Evolutionary conservation across 2,113 vertebrate genomes (phyloP).

Genomic region (Aldabrachelys gigantea): DNA sequence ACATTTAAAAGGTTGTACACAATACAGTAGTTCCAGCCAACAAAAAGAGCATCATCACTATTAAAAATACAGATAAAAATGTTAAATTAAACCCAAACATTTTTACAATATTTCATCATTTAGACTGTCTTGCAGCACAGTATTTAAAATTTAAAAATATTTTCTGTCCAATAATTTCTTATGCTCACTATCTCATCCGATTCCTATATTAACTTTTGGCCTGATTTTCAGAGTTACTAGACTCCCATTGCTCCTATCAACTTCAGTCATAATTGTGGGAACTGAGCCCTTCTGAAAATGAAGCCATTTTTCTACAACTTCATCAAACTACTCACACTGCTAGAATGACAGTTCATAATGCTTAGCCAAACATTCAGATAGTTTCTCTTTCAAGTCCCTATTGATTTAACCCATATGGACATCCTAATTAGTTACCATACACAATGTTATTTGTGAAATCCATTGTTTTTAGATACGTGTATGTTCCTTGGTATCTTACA

Average conservation of each 20-base stretch:
- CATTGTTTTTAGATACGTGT: neutral
- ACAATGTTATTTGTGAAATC: neutral
- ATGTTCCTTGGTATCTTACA: neutral
- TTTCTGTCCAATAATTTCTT: neutral
- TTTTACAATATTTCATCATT: neutral
- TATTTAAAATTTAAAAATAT: neutral
- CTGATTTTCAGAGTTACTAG: neutral
- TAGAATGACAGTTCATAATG: neutral
- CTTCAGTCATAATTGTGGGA: neutral
- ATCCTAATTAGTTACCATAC: neutral
- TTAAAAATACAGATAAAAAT: neutral
- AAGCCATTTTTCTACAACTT: neutral
- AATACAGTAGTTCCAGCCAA: neutral
- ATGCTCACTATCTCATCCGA: neutral
- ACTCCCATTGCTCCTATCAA: neutral
- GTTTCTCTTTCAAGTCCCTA: neutral
- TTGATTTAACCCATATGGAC: neutral
- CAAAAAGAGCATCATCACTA: neutral
- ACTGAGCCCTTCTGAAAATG: neutral
- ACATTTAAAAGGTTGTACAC: neutral
- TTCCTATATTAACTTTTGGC: neutral
- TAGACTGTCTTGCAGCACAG: neutral
- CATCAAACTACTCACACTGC: neutral
- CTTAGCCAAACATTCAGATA: neutral
- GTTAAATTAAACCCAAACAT: neutral